Evolutionary conservation across 2,113 vertebrate species (phyloP).

Genomic region (Sialia sialis): DNA sequence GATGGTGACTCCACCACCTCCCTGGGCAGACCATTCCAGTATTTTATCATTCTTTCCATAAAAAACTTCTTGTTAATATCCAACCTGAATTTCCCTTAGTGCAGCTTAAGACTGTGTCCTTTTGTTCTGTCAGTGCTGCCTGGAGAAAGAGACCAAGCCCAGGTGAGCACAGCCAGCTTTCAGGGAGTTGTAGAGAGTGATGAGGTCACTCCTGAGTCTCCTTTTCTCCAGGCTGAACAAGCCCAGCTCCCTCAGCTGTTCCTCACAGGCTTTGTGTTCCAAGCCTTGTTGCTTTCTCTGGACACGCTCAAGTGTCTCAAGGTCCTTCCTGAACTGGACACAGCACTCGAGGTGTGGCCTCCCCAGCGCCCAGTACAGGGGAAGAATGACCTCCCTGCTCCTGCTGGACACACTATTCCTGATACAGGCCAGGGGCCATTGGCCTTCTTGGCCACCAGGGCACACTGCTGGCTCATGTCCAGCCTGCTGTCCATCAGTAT

Average conservation of each 20-base stretch:
- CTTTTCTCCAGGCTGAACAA: neutral
- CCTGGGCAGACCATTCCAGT: neutral
- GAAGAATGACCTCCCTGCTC: neutral
- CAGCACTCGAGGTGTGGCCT: neutral
- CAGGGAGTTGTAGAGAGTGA: neutral
- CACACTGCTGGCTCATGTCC: neutral
- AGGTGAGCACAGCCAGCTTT: accelerated
- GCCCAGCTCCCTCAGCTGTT: accelerated
- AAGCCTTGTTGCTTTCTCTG: neutral
- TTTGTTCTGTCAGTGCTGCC: neutral
- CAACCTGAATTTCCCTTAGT: neutral
- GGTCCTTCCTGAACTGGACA: neutral
- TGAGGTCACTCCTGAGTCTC: neutral
- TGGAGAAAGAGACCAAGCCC: neutral
- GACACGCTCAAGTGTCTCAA: accelerated
- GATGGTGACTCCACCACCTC: neutral
- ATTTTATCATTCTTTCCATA: neutral
- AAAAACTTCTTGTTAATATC: neutral
- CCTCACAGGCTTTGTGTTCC: neutral
- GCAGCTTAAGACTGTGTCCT: neutral
- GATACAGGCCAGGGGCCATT: accelerated
- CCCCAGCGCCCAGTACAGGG: neutral
- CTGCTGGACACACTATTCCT: neutral
- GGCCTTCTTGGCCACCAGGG: neutral
- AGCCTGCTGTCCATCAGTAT: neutral